Conservation (phyloP, 2,797 vertebrate genomes). For the Sebastes oblongus region DNA sequence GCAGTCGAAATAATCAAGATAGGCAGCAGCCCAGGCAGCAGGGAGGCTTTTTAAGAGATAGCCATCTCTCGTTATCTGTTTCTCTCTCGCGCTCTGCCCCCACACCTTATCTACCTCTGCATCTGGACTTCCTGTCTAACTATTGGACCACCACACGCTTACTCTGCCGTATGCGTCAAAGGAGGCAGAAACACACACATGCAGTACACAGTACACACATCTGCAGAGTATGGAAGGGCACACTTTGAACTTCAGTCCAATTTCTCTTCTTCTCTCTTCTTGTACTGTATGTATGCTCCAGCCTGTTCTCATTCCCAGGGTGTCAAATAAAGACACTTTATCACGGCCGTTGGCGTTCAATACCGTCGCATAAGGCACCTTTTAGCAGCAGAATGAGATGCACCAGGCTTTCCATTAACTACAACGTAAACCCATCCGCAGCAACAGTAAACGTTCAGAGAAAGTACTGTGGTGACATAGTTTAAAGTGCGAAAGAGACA, state of each 20-base stretch:
- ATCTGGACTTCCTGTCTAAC: slow-evolving; percentile 65
- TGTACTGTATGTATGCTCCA: neutral
- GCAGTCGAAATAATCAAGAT: slow-evolving; percentile 38
- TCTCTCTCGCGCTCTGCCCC: slow-evolving; percentile 44
- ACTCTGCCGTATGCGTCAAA: slow-evolving; percentile 16
- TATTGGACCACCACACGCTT: slow-evolving; percentile 39
- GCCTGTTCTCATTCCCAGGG: no score
- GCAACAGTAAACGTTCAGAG: no score
- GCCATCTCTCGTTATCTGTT: slow-evolving; percentile 63
- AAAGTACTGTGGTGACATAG: no score
- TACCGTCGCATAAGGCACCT: no score
- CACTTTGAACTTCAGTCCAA: neutral
- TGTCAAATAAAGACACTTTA: no score
- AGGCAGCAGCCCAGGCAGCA: slow-evolving; percentile 34
- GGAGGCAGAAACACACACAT: slow-evolving; percentile 21
- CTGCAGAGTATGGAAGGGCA: slow-evolving; percentile 15
- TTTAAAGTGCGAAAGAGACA: no score
- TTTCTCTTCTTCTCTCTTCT: neutral
- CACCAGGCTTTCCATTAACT: no score
- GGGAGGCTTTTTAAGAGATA: slow-evolving; percentile 72
- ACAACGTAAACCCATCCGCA: no score
- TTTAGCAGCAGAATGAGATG: no score
- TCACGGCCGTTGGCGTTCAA: no score
- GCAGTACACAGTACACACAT: neutral
- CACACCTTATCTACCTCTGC: slow-evolving; percentile 58